A percentile compares a stretch with the other conserved stretches of the same genome.
Conservation (phyloP, 1,140 invertebrate species). For the Neotoxoptera formosana region DNA sequence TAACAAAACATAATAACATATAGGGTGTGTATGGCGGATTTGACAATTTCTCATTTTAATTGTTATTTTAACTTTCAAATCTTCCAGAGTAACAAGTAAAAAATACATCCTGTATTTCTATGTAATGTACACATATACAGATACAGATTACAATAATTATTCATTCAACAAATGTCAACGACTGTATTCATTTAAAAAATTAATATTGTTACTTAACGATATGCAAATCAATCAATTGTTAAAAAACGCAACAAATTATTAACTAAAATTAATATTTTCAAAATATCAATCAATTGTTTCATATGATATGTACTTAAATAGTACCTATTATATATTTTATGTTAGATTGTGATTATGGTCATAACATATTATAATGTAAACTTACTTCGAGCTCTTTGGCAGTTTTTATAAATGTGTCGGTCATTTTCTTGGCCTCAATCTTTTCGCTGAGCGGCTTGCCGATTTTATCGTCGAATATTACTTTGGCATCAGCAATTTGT, state of each 20-base stretch:
- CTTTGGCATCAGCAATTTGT: neutral
- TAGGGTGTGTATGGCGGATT: neutral
- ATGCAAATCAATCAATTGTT: neutral
- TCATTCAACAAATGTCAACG: neutral
- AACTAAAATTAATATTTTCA: neutral
- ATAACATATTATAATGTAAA: neutral
- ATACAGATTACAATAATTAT: too few relatives aligned
- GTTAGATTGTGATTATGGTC: neutral
- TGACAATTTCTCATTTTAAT: neutral
- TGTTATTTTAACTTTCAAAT: neutral
- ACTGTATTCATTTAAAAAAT: neutral
- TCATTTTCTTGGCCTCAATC: constrained; percentile 26
- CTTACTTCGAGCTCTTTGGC: constrained; percentile 36
- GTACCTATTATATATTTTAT: neutral
- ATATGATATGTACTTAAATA: neutral
- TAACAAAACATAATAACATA: neutral
- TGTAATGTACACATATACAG: too few relatives aligned
- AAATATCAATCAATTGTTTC: neutral
- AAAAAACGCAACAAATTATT: neutral
- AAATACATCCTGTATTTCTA: too few relatives aligned
- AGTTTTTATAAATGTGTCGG: neutral
- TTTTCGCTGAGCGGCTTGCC: constrained; percentile 34
- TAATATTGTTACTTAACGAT: neutral
- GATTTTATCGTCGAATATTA: constrained; percentile 6
- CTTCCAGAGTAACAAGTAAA: neutral